A percentile compares a stretch with the other conserved stretches of the same genome.
These are phyloP conservation scores for Lamprologus tigripictilis DNA, from an alignment of 2,113 vertebrate genomes.

Conservation along the genomic window DNA sequence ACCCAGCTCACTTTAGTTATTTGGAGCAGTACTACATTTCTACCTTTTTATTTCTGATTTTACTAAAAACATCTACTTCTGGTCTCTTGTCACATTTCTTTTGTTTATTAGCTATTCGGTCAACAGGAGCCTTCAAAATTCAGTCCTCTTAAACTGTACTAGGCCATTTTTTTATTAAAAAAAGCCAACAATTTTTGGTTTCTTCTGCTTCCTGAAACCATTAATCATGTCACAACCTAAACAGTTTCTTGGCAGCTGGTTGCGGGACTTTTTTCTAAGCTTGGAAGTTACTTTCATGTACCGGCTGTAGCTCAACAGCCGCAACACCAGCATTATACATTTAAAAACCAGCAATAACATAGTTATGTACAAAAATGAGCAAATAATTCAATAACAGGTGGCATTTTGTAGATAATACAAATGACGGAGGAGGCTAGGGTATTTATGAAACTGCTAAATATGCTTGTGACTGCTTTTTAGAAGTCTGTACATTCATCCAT, in stretches of 20 bases:
- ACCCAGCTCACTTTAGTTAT: background rate
- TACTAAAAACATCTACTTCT: background rate
- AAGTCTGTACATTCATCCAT: background rate
- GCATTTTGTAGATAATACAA: background rate
- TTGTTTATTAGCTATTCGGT: background rate
- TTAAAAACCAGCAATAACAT: background rate
- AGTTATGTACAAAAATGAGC: background rate
- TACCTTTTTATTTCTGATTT: background rate
- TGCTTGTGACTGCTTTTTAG: background rate
- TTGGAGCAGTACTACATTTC: background rate
- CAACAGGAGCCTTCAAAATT: background rate
- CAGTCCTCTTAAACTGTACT: background rate
- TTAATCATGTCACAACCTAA: background rate
- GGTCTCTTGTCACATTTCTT: background rate
- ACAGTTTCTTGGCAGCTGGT: background rate
- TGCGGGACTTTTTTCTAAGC: background rate
- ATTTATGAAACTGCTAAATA: background rate
- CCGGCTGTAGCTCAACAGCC: background rate
- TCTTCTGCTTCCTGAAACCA: background rate
- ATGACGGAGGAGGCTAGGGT: background rate
- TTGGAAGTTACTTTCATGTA: background rate
- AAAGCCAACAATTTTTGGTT: accelerated
- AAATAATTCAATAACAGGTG: background rate
- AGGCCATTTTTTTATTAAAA: background rate
- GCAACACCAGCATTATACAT: background rate